A percentile compares a stretch with the other conserved stretches of the same genome.
These are phyloP conservation scores for Strigamia maritima DNA, from an alignment of 2,888 invertebrate genomes.

Conservation along the genomic window DNA sequence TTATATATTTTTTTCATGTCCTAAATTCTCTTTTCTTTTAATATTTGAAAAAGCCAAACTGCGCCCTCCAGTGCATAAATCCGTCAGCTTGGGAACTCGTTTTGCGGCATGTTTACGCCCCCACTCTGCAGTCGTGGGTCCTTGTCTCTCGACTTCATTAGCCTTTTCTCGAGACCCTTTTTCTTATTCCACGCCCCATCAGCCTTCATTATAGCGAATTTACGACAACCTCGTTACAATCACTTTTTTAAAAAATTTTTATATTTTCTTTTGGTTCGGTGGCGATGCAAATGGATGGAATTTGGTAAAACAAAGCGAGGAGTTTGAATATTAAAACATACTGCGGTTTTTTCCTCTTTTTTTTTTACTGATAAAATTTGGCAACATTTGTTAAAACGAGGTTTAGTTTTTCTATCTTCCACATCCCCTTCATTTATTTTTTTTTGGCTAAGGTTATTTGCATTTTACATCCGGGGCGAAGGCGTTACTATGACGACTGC, in stretches of 20 bases:
- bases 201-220: conserved; percentile 34
- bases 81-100: neutral
- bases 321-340: neutral
- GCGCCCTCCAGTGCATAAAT: conserved; percentile 34
- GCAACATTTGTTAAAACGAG: neutral
- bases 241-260: neutral
- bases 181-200: conserved; percentile 30
- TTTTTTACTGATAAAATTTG: neutral
- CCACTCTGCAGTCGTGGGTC: conserved; percentile 26
- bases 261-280: neutral
- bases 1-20: neutral
- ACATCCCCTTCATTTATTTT: neutral
- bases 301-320: conserved; percentile 17
- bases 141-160: conserved; percentile 34
- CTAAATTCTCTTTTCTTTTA: neutral
- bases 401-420: conserved; percentile 3
- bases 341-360: neutral
- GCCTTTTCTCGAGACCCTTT: conserved; percentile 21
- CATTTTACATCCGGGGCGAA: conserved; percentile 32
- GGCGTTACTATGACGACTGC: conserved; percentile 34
- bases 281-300: neutral
- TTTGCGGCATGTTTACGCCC: conserved; percentile 34
- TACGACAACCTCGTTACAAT: conserved; percentile 14
- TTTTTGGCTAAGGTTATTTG: conserved; percentile 14
- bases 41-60: conserved; percentile 29